phyloP scores from a whole-genome alignment of 2,888 invertebrate genomes.

The Nyleta sp. region DNA sequence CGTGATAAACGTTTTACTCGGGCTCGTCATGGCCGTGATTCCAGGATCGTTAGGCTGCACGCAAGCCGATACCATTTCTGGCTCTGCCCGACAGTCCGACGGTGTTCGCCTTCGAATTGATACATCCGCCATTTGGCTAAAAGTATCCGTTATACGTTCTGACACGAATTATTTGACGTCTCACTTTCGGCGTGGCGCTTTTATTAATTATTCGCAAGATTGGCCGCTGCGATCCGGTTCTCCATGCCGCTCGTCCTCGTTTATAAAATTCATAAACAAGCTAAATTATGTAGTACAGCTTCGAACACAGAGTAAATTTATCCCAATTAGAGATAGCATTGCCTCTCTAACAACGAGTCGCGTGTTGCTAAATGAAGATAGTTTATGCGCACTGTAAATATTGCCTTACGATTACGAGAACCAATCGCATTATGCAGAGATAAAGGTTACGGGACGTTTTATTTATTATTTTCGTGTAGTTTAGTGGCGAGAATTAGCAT shows the following conservation, averaged over 20 bases:
- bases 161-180: constrained; percentile 38
- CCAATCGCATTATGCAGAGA: constrained; percentile 22
- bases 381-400: constrained; percentile 32
- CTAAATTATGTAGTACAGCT: constrained; percentile 31
- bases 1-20: constrained; percentile 60
- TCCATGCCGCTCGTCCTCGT: background rate
- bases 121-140: constrained; percentile 43
- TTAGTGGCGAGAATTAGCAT: constrained; percentile 16
- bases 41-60: constrained; percentile 47
- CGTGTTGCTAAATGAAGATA: constrained; percentile 26
- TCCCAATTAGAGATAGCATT: constrained; percentile 37
- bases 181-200: constrained; percentile 13
- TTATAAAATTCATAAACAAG: constrained; percentile 39
- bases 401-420: constrained; percentile 10
- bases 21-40: constrained; percentile 57
- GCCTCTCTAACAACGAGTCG: constrained; percentile 9
- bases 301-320: constrained; percentile 29
- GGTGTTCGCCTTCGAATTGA: constrained; percentile 47
- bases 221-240: constrained; percentile 30
- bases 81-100: constrained; percentile 33
- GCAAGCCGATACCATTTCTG: constrained; percentile 53
- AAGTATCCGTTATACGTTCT: constrained; percentile 22
- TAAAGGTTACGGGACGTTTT: background rate
- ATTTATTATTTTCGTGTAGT: constrained; percentile 21
- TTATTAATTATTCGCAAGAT: constrained; percentile 24